Conservation (phyloP, 2,888 invertebrate species). For the Lymantria monacha region DNA sequence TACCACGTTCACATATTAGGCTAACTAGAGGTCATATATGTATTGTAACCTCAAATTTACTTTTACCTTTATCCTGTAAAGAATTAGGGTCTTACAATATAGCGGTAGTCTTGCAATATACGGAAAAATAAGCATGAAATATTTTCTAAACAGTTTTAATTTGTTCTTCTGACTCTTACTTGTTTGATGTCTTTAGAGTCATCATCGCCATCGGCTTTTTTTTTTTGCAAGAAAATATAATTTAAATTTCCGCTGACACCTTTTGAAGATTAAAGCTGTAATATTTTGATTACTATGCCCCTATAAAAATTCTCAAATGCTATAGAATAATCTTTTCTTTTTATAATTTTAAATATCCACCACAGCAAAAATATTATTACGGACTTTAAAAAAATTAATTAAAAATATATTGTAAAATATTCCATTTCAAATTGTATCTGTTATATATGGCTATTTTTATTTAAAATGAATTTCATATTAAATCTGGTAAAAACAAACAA, state of each 20-base stretch:
- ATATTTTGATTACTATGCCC: constrained; percentile 52
- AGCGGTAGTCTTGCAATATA: too few species aligned
- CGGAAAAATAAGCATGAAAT: too few species aligned
- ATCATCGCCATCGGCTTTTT: constrained; percentile 46
- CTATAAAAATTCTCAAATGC: constrained; percentile 25
- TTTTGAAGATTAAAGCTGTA: constrained; percentile 49
- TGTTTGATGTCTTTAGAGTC: constrained; percentile 28
- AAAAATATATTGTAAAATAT: too few species aligned
- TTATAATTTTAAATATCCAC: constrained; percentile 1
- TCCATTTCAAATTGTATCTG: too few species aligned
- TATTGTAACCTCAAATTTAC: too few species aligned
- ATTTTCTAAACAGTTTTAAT: not conserved
- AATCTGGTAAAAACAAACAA: too few species aligned
- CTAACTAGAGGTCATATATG: too few species aligned
- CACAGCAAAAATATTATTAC: constrained; percentile 4
- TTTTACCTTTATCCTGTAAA: too few species aligned
- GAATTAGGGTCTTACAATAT: too few species aligned
- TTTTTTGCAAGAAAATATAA: constrained; percentile 46
- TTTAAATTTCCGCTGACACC: constrained; percentile 66
- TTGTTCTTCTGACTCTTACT: constrained; percentile 7
- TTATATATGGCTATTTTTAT: too few species aligned
- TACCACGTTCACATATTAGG: too few species aligned
- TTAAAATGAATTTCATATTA: too few species aligned
- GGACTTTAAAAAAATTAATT: not conserved
- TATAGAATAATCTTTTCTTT: constrained; percentile 14